Percentiles rank a stretch among this genome's conserved stretches.
These are phyloP conservation scores for Polypedilum pembai DNA, from an alignment of 1,140 invertebrate genomes.

Conservation along the genomic window DNA sequence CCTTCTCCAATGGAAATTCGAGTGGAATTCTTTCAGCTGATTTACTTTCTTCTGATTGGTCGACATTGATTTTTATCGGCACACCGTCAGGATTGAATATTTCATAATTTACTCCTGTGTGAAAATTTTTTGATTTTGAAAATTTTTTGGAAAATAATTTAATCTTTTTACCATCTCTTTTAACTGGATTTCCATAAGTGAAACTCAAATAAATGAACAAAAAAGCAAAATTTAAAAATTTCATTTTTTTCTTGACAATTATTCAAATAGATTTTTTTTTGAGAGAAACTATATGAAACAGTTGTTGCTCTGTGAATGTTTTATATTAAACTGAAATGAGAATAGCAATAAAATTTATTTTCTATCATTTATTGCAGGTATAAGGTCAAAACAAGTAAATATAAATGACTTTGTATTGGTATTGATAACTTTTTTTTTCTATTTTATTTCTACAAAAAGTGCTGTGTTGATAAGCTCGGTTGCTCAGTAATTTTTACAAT, in stretches of 20 bases:
- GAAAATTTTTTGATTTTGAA: too few relatives aligned
- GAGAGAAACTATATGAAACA: background rate
- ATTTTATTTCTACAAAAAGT: background rate
- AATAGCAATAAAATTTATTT: background rate
- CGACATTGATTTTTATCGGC: too few relatives aligned
- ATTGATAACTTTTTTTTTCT: background rate
- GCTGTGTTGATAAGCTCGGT: background rate
- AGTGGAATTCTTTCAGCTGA: too few relatives aligned
- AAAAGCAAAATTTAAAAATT: background rate
- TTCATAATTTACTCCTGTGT: too few relatives aligned
- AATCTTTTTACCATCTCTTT: background rate
- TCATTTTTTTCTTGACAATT: background rate
- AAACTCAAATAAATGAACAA: background rate
- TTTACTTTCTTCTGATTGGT: too few relatives aligned
- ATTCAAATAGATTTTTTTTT: background rate
- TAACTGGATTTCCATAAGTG: background rate
- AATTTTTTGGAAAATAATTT: too few relatives aligned
- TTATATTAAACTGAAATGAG: conserved; percentile 3
- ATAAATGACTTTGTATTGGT: conserved; percentile 3
- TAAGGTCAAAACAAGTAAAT: background rate
- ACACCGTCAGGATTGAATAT: too few relatives aligned
- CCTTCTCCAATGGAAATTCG: too few relatives aligned
- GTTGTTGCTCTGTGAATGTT: background rate
- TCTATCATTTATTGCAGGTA: background rate
- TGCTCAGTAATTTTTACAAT: background rate